Evolutionary conservation across 2,888 invertebrate genomes (phyloP), one percentile per base, ranked within the genome.

Genomic region (Cantharis rustica): DNA sequence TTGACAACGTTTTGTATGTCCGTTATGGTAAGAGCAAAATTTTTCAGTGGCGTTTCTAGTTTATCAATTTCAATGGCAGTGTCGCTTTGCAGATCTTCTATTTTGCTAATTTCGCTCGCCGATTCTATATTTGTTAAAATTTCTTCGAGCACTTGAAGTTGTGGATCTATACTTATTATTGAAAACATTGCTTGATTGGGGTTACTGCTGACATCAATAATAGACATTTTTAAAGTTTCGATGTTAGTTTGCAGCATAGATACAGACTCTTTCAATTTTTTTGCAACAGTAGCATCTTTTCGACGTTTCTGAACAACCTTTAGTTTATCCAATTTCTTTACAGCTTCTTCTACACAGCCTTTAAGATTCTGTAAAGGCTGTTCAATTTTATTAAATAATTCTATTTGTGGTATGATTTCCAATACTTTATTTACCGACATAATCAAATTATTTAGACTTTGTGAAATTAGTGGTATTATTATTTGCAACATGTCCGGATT

Each of bases 151-250:
- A 62, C 69, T 62, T 75, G 66, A 27, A 73, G 17, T 61, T 77
- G 68, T 71, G 75, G 71, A 11, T 75, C 73, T 71, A 80, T 26
- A 31, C 80, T 81, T 20, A 72, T 62, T 20, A 82, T 16, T 13
- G 77, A 73, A 16, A 82, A 62, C 10, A 81, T 17, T 7, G 80
- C 80, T 71, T 81, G 74, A 10, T 77, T 75, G 15, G 75, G 68
- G 20, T 61, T 26, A 10, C 5, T 10, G 10, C 11, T 61, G 9
- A 71, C 13, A 13, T 75, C 73, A n/a, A 75, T 61, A 11, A 69
- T 23, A 26, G 31, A 16, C 10, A 27, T n/a, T 66, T 63, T 20
- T 64, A 78, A 61, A 0, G 61, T 16, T 66, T 61, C 20, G 11
- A 77, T 64, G 10, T 70, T 72, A 10, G 69, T 71, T 73, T 79